Base-by-base conservation (phyloP, 2,797 vertebrate genomes). In the Sebastes alutus region DNA sequence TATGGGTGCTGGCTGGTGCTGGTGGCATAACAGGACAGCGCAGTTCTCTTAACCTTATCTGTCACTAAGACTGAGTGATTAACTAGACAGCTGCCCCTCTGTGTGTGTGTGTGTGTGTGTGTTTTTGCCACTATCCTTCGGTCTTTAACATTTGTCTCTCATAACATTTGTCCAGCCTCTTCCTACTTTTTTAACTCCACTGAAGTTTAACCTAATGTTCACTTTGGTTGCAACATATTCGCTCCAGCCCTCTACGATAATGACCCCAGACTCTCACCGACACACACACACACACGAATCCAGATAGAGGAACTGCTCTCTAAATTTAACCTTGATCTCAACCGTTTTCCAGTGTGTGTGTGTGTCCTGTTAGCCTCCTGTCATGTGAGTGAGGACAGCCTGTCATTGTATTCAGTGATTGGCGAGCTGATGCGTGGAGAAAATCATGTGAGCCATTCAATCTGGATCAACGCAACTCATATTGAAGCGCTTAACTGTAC, bases 11-110 rank as follows among this genome's bases (percentile, higher is more conserved):
- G 66, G 85, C 88, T 88, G 80, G 72, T 85, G 83, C 81, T 85
- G 66, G 80, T 87, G 91, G 88, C 84, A 87, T 92, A 88, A 89
- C 88, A 84, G 89, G 87, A 88, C 90, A 84, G 89, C 74, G 72
- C 7, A 90, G 91, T 90, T 95, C 96, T 94, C 93, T 93, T 96
- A 96, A 97, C 97, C 97, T 97, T 97, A 95, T 92, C 96, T 97
- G 97, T 97, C 97, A 97, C 80, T 80, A 85, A 85, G 84, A 73
- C 86, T 92, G 94, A 96, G 90, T 96, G 97, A 97, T 96, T 96
- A 96, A 95, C 84, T 89, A 91, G 97, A 95, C 97, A 97, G 96
- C 96, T 97, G 96, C 93, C 94, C 52, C 80, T 85, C 83, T 87
- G 80, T 89, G 49, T 87, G 62, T 78, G 82, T 89, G 64, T 76